A percentile compares a stretch with the other conserved stretches of the same genome.
Evolutionary conservation across 2,797 vertebrate species (phyloP).

Genomic region (Halcyon badia): DNA sequence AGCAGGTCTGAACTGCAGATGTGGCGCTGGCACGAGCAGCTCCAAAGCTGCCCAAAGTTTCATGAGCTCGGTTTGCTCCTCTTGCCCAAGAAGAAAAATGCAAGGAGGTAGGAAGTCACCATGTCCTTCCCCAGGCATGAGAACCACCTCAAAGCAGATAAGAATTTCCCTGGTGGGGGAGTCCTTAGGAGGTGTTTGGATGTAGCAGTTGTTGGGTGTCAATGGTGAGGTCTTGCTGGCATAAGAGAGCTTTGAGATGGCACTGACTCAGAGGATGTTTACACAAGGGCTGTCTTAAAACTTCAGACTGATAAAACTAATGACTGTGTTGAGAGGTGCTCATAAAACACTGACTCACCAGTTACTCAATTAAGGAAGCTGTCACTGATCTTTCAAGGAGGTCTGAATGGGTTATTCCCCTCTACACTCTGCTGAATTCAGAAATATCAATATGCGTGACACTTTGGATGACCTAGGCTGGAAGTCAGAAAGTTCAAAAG

Average conservation of each 20-base stretch:
- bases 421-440: not conserved
- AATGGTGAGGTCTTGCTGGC: not conserved
- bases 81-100: not conserved
- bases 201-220: not conserved
- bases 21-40: not conserved
- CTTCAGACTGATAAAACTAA: conserved; percentile 50
- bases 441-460: not conserved
- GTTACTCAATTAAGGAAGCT: conserved; percentile 16
- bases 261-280: conserved; percentile 15
- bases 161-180: not conserved
- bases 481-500: conserved; percentile 33
- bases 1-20: not conserved
- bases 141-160: not conserved
- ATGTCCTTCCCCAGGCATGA: not conserved
- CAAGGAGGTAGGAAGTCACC: not conserved
- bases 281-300: conserved; percentile 24
- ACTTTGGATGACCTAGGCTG: not conserved
- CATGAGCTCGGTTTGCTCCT: not conserved
- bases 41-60: not conserved
- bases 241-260: not conserved
- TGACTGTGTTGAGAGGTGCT: conserved; percentile 48
- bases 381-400: conserved; percentile 11
- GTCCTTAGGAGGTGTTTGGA: not conserved
- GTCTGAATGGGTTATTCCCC: not conserved
- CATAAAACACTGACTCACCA: conserved; percentile 24